A percentile compares a stretch with the other conserved stretches of the same genome.
These are phyloP conservation scores for Lepidochitona cinerea DNA, from an alignment of 2,888 invertebrate species.

Conservation along the genomic window DNA sequence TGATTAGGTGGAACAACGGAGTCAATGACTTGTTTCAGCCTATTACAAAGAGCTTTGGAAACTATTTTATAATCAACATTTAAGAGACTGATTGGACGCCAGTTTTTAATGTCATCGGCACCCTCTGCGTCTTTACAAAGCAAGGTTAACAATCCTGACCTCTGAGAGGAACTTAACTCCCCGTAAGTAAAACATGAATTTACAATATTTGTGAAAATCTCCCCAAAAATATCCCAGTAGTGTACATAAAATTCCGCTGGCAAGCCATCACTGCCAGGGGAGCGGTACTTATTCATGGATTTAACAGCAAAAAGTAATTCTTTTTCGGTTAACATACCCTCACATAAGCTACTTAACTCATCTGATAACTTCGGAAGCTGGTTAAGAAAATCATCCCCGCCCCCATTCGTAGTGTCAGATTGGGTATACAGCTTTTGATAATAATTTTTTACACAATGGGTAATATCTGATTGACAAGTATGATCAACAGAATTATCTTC, in stretches of 20 bases:
- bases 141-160: background rate
- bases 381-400: background rate
- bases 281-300: background rate
- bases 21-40: too few relatives aligned
- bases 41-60: background rate
- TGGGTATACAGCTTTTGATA: background rate
- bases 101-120: background rate
- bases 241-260: background rate
- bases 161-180: background rate
- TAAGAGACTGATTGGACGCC: background rate
- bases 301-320: background rate
- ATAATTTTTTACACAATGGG: background rate
- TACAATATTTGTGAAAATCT: background rate
- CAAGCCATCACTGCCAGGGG: background rate
- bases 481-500: background rate
- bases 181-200: background rate
- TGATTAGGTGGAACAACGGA: too few relatives aligned
- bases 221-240: background rate
- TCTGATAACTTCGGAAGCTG: background rate
- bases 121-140: background rate
- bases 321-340: background rate
- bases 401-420: background rate
- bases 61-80: conserved; percentile 2
- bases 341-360: background rate
- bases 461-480: background rate